phyloP scores from a whole-genome alignment of 2,113 vertebrate genomes.

The Ailuropoda melanoleuca region DNA sequence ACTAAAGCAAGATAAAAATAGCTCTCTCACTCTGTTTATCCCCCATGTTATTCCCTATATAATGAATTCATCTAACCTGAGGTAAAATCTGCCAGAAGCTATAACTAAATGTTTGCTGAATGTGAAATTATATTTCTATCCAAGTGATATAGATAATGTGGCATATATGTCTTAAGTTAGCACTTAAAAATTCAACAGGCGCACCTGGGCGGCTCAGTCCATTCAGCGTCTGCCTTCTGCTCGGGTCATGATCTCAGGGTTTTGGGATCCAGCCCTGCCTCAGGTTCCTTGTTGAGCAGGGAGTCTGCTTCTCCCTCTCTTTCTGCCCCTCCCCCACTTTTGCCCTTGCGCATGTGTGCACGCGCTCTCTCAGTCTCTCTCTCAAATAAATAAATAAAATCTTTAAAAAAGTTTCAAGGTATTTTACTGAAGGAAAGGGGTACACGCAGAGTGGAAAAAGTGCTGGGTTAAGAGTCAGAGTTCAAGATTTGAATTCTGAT shows the following conservation, averaged over 20 bases:
- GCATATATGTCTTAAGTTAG: background rate
- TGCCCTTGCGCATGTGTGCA: background rate
- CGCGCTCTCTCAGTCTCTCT: background rate
- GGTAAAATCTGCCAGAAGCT: background rate
- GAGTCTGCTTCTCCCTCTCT: background rate
- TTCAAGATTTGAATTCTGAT: background rate
- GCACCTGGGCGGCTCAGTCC: background rate
- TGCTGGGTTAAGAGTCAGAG: background rate
- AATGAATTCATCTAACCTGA: background rate
- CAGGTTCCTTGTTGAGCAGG: background rate
- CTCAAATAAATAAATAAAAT: background rate
- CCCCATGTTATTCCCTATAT: background rate
- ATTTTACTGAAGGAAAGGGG: background rate
- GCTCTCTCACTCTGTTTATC: background rate
- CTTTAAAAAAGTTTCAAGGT: background rate
- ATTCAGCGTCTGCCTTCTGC: background rate
- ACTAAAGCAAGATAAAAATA: background rate
- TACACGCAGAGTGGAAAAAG: background rate
- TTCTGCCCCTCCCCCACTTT: background rate
- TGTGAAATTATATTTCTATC: background rate
- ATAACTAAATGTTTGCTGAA: background rate
- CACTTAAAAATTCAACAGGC: background rate
- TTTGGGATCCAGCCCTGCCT: background rate
- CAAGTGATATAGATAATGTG: background rate
- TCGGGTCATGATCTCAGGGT: background rate